Percentiles rank a stretch among this genome's conserved stretches.
Evolutionary conservation across 2,113 vertebrate genomes (phyloP).

Genomic region (Passer montanus): DNA sequence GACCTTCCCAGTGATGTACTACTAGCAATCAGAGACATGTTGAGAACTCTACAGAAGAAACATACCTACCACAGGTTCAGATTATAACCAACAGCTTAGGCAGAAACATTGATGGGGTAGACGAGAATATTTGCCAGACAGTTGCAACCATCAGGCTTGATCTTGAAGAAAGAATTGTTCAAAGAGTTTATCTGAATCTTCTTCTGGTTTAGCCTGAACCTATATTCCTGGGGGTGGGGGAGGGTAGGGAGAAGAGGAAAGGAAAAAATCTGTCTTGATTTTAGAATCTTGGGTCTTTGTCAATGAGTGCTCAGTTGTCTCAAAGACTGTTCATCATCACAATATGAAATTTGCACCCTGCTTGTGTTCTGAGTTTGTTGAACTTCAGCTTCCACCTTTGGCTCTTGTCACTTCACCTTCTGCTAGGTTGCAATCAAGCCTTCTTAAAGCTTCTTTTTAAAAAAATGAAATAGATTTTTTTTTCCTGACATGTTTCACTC

Average conservation of each 20-base stretch:
- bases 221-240: accelerated
- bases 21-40: neutral
- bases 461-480: neutral
- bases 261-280: neutral
- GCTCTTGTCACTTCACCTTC: neutral
- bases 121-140: neutral
- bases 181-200: neutral
- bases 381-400: neutral
- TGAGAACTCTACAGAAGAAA: neutral
- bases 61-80: neutral
- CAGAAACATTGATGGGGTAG: neutral
- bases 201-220: neutral
- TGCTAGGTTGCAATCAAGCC: neutral
- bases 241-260: neutral
- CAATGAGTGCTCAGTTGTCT: neutral
- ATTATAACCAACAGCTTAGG: neutral
- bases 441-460: neutral
- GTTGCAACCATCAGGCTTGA: neutral
- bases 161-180: neutral
- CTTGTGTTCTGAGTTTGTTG: neutral
- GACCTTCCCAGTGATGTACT: neutral
- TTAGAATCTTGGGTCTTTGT: neutral
- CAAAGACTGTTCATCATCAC: neutral
- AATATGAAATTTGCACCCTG: neutral
- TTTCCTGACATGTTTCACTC: neutral